A percentile compares a stretch with the other conserved stretches of the same genome.
These are phyloP conservation scores for Psilopsiagon aymara DNA, from an alignment of 2,113 vertebrate genomes.

Conservation along the genomic window DNA sequence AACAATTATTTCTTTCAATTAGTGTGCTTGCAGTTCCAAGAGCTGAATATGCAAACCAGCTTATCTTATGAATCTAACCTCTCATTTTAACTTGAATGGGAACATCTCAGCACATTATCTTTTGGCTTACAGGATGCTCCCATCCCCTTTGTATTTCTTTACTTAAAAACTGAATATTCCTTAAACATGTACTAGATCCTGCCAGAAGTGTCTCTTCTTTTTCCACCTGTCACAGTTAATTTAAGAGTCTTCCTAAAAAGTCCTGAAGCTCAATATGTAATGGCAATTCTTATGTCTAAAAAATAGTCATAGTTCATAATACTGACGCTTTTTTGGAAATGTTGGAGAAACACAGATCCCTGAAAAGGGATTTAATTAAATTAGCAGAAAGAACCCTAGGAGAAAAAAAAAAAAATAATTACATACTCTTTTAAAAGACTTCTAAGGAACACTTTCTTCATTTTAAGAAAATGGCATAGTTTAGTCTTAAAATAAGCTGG, in stretches of 20 bases:
- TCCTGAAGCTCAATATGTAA: neutral
- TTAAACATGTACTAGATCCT: neutral
- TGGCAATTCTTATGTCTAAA: neutral
- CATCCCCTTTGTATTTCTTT: neutral
- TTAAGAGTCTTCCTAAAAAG: neutral
- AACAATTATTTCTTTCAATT: neutral
- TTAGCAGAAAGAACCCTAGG: neutral
- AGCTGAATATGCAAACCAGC: neutral
- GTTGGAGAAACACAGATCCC: neutral
- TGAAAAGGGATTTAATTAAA: neutral
- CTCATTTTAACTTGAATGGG: neutral
- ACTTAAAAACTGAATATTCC: neutral
- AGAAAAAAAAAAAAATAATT: neutral
- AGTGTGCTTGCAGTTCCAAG: neutral
- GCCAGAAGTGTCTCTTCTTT: neutral
- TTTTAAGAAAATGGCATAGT: neutral
- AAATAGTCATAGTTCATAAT: neutral
- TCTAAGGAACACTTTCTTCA: neutral
- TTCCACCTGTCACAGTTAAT: neutral
- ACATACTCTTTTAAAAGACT: neutral
- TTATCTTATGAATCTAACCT: neutral
- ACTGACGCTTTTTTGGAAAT: neutral
- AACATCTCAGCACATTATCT: neutral
- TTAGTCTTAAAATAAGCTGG: neutral
- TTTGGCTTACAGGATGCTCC: neutral